These are phyloP conservation scores for Petromus typicus DNA, from an alignment of 2,113 vertebrate genomes.

Conservation along the genomic window DNA sequence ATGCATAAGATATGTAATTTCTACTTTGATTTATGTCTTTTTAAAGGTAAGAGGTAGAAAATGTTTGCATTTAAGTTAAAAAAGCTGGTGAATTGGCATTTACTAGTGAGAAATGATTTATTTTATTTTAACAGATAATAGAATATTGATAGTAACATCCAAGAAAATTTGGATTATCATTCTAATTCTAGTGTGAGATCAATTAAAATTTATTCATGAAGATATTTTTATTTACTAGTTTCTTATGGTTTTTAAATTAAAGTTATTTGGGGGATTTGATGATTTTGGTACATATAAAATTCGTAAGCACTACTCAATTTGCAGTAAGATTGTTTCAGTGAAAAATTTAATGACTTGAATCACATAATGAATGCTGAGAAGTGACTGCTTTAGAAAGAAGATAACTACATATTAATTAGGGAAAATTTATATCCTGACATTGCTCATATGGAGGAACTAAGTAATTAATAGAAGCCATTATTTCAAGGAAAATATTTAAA, in stretches of 20 bases:
- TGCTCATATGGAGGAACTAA: slow-evolving; percentile 27
- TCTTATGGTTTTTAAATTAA: slow-evolving; percentile 71
- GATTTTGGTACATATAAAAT: slow-evolving; percentile 47
- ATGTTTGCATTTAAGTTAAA: slow-evolving; percentile 87
- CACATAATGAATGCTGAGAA: slow-evolving; percentile 32
- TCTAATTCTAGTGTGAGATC: slow-evolving; percentile 79
- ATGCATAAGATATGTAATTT: slow-evolving; percentile 25
- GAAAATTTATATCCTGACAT: slow-evolving; percentile 36
- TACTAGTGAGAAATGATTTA: slow-evolving; percentile 76
- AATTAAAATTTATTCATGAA: slow-evolving; percentile 78
- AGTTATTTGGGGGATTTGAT: slow-evolving; percentile 58
- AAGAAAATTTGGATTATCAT: slow-evolving; percentile 76
- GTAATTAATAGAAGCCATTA: slow-evolving; percentile 12
- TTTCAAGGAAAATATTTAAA: slow-evolving; percentile 30
- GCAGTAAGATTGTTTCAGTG: background rate
- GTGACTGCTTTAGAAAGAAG: slow-evolving; percentile 50
- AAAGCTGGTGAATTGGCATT: slow-evolving; percentile 83
- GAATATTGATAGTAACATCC: slow-evolving; percentile 83
- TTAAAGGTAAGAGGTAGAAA: slow-evolving; percentile 79
- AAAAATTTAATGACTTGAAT: slow-evolving; percentile 49
- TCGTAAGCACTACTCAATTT: slow-evolving; percentile 63
- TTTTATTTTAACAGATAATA: slow-evolving; percentile 83
- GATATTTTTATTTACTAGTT: slow-evolving; percentile 68
- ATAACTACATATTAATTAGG: slow-evolving; percentile 55
- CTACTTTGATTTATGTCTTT: slow-evolving; percentile 73